These are phyloP conservation scores for Cydia fagiglandana DNA, from an alignment of 1,140 invertebrate genomes.

Conservation along the genomic window DNA sequence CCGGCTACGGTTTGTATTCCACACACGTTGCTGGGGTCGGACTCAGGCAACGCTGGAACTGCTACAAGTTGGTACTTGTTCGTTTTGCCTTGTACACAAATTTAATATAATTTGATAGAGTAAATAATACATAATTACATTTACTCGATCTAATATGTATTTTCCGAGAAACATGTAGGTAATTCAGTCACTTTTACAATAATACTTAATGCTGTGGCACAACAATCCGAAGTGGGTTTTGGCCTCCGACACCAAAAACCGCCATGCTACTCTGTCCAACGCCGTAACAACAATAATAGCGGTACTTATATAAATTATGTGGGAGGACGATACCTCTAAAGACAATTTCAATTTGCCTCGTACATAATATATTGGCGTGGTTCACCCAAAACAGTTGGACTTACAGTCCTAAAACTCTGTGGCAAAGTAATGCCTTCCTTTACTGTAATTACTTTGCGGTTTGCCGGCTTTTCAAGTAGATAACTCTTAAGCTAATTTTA, in stretches of 20 bases:
- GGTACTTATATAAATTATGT: too few species aligned
- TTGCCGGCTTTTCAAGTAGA: neutral
- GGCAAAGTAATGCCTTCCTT: neutral
- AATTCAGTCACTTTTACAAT: too few species aligned
- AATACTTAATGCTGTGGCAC: too few species aligned
- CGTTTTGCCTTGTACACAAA: neutral
- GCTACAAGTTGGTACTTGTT: neutral
- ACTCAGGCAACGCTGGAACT: neutral
- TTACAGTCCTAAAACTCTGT: neutral
- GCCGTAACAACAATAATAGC: too few species aligned
- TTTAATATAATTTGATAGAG: neutral
- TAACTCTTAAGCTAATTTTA: neutral
- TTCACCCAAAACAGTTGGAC: neutral
- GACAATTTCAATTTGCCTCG: too few species aligned
- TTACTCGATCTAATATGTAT: too few species aligned
- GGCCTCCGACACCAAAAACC: too few species aligned
- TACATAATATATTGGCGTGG: neutral
- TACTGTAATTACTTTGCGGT: slow-evolving; percentile 20
- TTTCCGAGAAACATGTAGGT: too few species aligned
- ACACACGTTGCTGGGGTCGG: slow-evolving; percentile 25
- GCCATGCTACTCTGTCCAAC: too few species aligned
- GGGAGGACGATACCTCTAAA: too few species aligned
- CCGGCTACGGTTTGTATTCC: slow-evolving; percentile 39
- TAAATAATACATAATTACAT: too few species aligned
- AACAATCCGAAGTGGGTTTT: too few species aligned